Percentiles rank a stretch among this genome's conserved stretches.
Conservation (phyloP, 2,113 vertebrate genomes). For the Neolamprologus fasciatus region DNA sequence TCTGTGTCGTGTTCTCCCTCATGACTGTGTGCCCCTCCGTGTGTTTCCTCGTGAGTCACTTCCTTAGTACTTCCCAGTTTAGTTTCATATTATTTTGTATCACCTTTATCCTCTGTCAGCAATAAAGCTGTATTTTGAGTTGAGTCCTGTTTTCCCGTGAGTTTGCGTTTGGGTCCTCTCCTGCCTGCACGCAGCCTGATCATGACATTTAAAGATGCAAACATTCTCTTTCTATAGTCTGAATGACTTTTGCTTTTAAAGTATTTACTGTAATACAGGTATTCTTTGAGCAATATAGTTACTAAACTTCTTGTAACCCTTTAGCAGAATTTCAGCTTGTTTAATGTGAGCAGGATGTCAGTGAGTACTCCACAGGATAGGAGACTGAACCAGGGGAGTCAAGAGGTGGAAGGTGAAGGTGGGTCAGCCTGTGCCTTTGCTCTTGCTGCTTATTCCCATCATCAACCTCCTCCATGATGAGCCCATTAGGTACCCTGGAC, state of each 20-base stretch:
- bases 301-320: background rate
- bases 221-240: background rate
- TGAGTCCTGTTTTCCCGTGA: no score
- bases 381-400: background rate
- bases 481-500: slow-evolving; percentile 63
- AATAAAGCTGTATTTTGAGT: no score
- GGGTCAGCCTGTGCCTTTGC: slow-evolving; percentile 12
- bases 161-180: no score
- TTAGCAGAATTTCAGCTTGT: background rate
- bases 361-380: slow-evolving; percentile 1
- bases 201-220: background rate
- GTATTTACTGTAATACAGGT: background rate
- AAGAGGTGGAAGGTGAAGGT: background rate
- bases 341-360: background rate
- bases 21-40: no score
- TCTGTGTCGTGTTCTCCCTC: no score
- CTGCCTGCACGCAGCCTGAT: no score
- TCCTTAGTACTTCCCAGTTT: no score
- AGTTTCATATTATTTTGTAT: no score
- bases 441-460: slow-evolving; percentile 23
- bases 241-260: background rate
- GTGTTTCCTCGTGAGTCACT: no score
- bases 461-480: slow-evolving; percentile 61
- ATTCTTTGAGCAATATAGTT: background rate
- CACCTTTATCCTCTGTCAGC: no score